A percentile compares a stretch with the other conserved stretches of the same genome.
phyloP scores from a whole-genome alignment of 2,888 invertebrate species.

The Drosophila multiciliata region DNA sequence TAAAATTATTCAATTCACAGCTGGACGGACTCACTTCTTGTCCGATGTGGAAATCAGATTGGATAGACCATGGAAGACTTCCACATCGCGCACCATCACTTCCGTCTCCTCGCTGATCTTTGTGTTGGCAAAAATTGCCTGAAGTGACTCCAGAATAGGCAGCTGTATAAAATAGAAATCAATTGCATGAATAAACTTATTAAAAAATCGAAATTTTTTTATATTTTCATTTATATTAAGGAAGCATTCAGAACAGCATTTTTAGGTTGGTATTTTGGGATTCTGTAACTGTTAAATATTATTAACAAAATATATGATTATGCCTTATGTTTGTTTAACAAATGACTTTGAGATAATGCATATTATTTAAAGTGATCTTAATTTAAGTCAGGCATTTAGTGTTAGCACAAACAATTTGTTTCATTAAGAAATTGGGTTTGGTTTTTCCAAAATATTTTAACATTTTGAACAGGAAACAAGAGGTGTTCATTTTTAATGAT shows the following conservation, averaged over 20 bases:
- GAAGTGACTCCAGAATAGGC: conserved; percentile 82
- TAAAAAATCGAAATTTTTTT: neutral
- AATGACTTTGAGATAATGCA: neutral
- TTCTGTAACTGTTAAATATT: neutral
- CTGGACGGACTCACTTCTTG: conserved; percentile 73
- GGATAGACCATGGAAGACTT: conserved; percentile 82
- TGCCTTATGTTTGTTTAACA: neutral
- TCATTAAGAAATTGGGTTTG: neutral
- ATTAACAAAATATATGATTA: neutral
- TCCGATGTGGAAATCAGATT: conserved; percentile 83
- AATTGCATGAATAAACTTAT: neutral
- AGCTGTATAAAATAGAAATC: conserved; percentile 59
- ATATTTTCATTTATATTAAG: neutral
- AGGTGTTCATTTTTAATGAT: neutral
- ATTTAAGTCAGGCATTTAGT: neutral
- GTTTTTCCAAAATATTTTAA: neutral
- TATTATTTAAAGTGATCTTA: neutral
- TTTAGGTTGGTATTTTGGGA: neutral
- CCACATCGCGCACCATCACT: conserved; percentile 82
- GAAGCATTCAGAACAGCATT: neutral
- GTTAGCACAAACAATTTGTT: neutral
- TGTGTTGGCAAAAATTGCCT: conserved; percentile 81
- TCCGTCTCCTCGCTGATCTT: conserved; percentile 84
- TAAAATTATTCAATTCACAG: neutral
- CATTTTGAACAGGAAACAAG: neutral